These are phyloP conservation scores for Drosophila meridionalis DNA, from an alignment of 2,888 invertebrate genomes.

Conservation along the genomic window DNA sequence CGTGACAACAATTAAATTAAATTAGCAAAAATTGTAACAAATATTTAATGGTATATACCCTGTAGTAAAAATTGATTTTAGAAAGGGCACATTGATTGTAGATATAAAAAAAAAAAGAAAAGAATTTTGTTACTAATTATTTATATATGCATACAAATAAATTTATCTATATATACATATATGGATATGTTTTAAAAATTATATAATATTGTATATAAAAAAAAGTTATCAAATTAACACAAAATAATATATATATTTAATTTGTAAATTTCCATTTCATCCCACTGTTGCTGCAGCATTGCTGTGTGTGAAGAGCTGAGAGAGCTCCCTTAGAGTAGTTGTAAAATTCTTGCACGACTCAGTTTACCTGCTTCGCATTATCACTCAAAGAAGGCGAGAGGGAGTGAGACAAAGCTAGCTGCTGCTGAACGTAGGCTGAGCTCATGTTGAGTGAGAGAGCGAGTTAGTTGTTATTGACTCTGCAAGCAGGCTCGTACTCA, in stretches of 20 bases:
- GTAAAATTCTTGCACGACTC: background rate
- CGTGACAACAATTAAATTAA: conserved; percentile 66
- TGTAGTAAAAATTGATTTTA: background rate
- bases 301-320: background rate
- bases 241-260: too few species aligned
- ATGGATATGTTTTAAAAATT: too few species aligned
- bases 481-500: background rate
- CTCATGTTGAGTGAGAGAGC: background rate
- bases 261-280: background rate
- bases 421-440: background rate
- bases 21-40: conserved; percentile 71
- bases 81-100: background rate
- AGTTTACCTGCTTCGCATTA: background rate
- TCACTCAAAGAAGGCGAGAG: background rate
- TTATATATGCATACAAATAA: too few species aligned
- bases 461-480: background rate
- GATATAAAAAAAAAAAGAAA: too few species aligned
- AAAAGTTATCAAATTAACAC: too few species aligned
- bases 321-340: background rate
- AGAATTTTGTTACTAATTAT: too few species aligned
- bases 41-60: conserved; percentile 22
- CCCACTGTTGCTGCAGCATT: background rate
- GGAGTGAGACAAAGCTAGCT: background rate
- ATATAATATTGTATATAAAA: too few species aligned
- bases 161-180: too few species aligned